Conservation (phyloP, 1,140 invertebrate species). For the Thaumetopoea pityocampa region DNA sequence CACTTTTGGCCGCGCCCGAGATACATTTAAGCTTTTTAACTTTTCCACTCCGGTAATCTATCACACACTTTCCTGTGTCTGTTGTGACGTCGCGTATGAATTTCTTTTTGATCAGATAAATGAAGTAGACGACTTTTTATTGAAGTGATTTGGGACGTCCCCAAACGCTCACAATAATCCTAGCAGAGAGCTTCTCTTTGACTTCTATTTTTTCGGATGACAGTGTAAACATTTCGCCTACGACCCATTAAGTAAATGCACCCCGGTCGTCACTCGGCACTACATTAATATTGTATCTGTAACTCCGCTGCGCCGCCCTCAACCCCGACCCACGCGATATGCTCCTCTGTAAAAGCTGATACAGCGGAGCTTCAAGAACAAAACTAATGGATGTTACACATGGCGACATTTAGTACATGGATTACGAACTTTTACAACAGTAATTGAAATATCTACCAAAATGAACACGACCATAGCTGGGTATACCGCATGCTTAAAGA, state of each 20-base stretch:
- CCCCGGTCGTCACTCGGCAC: slow-evolving; percentile 55
- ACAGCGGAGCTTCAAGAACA: slow-evolving; percentile 25
- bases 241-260: slow-evolving; percentile 73
- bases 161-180: slow-evolving; percentile 45
- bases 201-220: slow-evolving; percentile 41
- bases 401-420: too few species aligned
- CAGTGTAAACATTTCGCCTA: slow-evolving; percentile 62
- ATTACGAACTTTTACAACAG: too few species aligned
- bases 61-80: slow-evolving; percentile 60
- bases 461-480: too few species aligned
- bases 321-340: slow-evolving; percentile 19
- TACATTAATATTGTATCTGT: slow-evolving; percentile 74
- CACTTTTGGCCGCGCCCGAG: slow-evolving; percentile 72
- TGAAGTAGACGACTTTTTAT: slow-evolving; percentile 49
- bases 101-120: slow-evolving; percentile 55
- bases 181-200: slow-evolving; percentile 43
- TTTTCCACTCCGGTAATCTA: slow-evolving; percentile 75
- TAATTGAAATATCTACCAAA: too few species aligned
- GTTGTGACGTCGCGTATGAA: slow-evolving; percentile 57
- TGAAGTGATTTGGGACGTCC: slow-evolving; percentile 44
- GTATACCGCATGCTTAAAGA: too few species aligned
- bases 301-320: slow-evolving; percentile 32
- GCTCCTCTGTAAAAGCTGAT: slow-evolving; percentile 25
- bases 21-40: slow-evolving; percentile 77
- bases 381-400: slow-evolving; percentile 22